Evolutionary conservation across 2,888 invertebrate genomes (phyloP), one percentile per base, ranked within the genome.

Genomic region (Drosophila anomalata): DNA sequence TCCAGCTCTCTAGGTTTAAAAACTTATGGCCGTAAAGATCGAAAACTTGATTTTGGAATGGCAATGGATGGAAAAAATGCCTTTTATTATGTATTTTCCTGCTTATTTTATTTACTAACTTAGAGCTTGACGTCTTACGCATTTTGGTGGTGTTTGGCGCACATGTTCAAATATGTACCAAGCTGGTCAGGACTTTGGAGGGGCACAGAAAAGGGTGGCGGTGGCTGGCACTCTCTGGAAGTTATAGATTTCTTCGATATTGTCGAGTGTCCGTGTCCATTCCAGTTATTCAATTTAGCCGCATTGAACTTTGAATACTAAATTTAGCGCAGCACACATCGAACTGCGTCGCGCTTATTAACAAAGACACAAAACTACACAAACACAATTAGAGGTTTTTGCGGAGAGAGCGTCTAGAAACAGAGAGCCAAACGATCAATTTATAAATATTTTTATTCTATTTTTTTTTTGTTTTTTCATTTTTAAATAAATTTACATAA

Each of bases 321-420:
- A 81, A 77, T 81, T 77, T 84, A 81, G 85, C 73, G 44, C 75
- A 66, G 44, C 75, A 66, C 44, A 61, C 65, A 62, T 41, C 62
- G 68, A 85, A 83, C 72, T 83, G 72, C 82, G 82, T 42, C 83
- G 82, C 75, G 82, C 74, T 76, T 85, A 76, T 78, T 72, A 79
- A 76, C 72, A 73, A 71, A 76, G 54, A 55, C 54, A 71, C 55
- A 63, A 63, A 71, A 63, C 54, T 53, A 41, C 53, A 55, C 24
- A 20, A 47, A 50, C 39, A 22, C 24, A 63, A 48, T 52, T 26
- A 17, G 12, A 8, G 9, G 22, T 24, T 33, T 11, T 17, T 17
- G 17, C 17, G 17, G 17, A 8, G 8, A 36, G 36, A n/a, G 36
- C n/a, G 14, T 14, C n/a, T 48, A 54, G 41, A 48, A 56, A 11